These are phyloP conservation scores for Scaptomyza pallida DNA, from an alignment of 1,140 invertebrate species.

Conservation along the genomic window DNA sequence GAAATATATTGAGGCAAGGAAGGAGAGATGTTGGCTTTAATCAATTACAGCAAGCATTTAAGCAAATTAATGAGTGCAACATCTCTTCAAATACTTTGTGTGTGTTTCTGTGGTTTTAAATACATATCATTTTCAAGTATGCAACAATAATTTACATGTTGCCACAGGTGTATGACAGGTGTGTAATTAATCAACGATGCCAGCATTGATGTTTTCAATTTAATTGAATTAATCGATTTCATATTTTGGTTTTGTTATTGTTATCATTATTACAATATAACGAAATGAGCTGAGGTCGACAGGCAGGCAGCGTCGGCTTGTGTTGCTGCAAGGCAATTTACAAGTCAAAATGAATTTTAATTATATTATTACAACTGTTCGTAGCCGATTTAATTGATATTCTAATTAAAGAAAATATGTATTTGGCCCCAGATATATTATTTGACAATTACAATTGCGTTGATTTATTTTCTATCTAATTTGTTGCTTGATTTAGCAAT, in stretches of 20 bases:
- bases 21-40: conserved; percentile 4
- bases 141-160: conserved; percentile 20
- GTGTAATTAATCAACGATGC: conserved; percentile 57
- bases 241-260: background rate
- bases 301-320: background rate
- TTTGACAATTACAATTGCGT: conserved; percentile 19
- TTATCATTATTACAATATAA: background rate
- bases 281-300: conserved; percentile 5
- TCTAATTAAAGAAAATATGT: conserved; percentile 69
- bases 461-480: conserved; percentile 30
- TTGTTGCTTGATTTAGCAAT: background rate
- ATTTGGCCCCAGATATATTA: conserved; percentile 15
- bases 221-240: conserved; percentile 62
- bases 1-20: conserved; percentile 17
- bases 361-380: conserved; percentile 66
- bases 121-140: conserved; percentile 2
- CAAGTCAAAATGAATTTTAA: conserved; percentile 58
- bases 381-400: conserved; percentile 59
- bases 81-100: background rate
- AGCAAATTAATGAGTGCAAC: background rate
- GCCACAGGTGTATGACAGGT: background rate
- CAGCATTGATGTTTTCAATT: conserved; percentile 46
- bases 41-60: conserved; percentile 27
- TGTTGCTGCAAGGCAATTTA: conserved; percentile 35
- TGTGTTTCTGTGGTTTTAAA: too few species aligned